Conservation (phyloP, 2,113 vertebrate species). For the Kryptolebias marmoratus region DNA sequence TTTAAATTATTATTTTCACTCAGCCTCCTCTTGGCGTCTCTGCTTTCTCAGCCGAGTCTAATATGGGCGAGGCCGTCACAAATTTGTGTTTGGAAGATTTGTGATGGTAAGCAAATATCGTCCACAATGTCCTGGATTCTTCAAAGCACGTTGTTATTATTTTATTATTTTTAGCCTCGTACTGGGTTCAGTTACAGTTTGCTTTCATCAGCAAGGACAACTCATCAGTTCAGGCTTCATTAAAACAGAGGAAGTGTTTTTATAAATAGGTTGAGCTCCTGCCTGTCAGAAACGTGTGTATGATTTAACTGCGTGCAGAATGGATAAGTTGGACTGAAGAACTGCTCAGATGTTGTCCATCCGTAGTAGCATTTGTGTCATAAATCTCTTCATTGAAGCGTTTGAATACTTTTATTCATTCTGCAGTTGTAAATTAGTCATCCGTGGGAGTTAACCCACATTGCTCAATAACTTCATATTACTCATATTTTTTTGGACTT, state of each 20-base stretch:
- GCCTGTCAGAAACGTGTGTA: constrained; percentile 22
- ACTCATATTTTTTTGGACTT: background rate
- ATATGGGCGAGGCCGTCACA: constrained; percentile 5
- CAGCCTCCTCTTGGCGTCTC: background rate
- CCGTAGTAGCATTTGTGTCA: background rate
- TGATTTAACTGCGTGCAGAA: background rate
- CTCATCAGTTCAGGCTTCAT: constrained; percentile 55
- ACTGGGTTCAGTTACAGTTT: constrained; percentile 50
- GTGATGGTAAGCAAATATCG: constrained; percentile 49
- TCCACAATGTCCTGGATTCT: constrained; percentile 60
- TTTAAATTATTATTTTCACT: background rate
- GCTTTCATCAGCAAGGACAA: constrained; percentile 35
- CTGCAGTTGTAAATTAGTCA: background rate
- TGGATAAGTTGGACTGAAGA: background rate
- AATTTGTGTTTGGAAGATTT: constrained; percentile 20
- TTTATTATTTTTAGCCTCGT: constrained; percentile 60
- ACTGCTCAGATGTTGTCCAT: background rate
- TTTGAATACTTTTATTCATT: constrained; percentile 18
- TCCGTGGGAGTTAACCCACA: too few species aligned
- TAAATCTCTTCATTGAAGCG: constrained; percentile 5
- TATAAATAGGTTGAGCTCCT: constrained; percentile 19
- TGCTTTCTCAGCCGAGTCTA: background rate
- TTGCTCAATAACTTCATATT: constrained; percentile 18
- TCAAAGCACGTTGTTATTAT: constrained; percentile 58
- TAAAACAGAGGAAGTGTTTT: constrained; percentile 35